Base-by-base conservation (phyloP, 64 coral and sea anemone species). In the Montipora foliosa region DNA sequence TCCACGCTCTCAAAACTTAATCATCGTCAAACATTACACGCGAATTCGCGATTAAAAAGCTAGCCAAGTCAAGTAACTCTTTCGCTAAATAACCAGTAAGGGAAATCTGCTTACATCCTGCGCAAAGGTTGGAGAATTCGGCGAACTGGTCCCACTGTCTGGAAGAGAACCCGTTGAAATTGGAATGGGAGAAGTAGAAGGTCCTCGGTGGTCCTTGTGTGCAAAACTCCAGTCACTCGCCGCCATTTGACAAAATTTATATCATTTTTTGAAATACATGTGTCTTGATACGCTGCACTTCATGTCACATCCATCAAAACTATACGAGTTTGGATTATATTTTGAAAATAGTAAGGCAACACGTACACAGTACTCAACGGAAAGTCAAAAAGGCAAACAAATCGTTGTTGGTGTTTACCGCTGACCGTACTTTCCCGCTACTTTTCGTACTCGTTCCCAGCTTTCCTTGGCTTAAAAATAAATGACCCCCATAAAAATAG, bases 61-160 rank as follows among this genome's bases (percentile, higher is more conserved):
- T 1, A 53, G 47, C 8, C 3, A 49, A 24, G 12, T 6, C 1
- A 9, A 79, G 1, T 2, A 4, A 29, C 5, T n/a, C 21, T 90
- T 74, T 22, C 2, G 4, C n/a, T 6, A 24, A 55, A 76, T 4
- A 55, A 25, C 20, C 60, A 57, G 15, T 16, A 8, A 77, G 20
- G 13, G 6, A 60, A 60, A 61, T 16, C 7, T 15, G 76, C 95
- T 95, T 95, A 97, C 96, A 88, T 97, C 91, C 59, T 94, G 93
- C 50, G 96, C 93, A 14, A 85, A 80, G 57, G 20, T 78, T 13
- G 66, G 73, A 16, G 75, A 88, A 45, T 94, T 88, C 53, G 96
- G 93, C 13, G 96, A 97, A 79, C 89, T 97, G 37, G 91, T 94
- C 74, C 96, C 96, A 69, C 96, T 97, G 73, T 95, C 96, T 46